phyloP scores from a whole-genome alignment of 2,113 vertebrate genomes.

The Potamarius usumacintae region DNA sequence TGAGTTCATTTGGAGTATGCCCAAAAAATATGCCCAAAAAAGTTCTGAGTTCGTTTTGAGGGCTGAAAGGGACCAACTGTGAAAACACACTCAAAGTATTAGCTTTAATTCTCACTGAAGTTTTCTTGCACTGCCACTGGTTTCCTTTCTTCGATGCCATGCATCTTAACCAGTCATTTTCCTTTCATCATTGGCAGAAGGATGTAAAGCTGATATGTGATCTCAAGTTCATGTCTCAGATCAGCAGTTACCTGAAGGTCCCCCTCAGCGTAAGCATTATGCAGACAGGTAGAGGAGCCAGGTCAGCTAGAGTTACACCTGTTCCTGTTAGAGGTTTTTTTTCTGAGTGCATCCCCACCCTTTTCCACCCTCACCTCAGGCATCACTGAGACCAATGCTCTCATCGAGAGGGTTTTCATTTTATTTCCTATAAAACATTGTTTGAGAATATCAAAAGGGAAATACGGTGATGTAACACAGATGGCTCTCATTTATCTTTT shows the following conservation, averaged over 20 bases:
- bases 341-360: slow-evolving; percentile 13
- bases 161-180: slow-evolving; percentile 28
- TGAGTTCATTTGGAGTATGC: too few relatives aligned
- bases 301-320: slow-evolving; percentile 52
- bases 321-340: slow-evolving; percentile 28
- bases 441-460: slow-evolving; percentile 2
- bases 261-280: slow-evolving; percentile 27
- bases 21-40: too few relatives aligned
- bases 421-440: slow-evolving; percentile 9
- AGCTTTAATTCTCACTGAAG: slow-evolving; percentile 13
- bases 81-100: background rate
- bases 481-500: background rate
- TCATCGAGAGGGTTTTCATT: slow-evolving; percentile 3
- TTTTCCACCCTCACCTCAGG: slow-evolving; percentile 17
- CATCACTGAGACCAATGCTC: slow-evolving; percentile 3
- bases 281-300: slow-evolving; percentile 39
- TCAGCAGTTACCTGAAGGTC: slow-evolving; percentile 49
- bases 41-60: too few relatives aligned
- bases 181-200: slow-evolving; percentile 51
- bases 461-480: background rate
- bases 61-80: too few relatives aligned
- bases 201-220: slow-evolving; percentile 49
- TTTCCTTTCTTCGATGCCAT: slow-evolving; percentile 29
- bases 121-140: slow-evolving; percentile 23
- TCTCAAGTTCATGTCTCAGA: slow-evolving; percentile 54